Conservation (phyloP, 1,140 invertebrate genomes). For the Drosophila arawakana region DNA sequence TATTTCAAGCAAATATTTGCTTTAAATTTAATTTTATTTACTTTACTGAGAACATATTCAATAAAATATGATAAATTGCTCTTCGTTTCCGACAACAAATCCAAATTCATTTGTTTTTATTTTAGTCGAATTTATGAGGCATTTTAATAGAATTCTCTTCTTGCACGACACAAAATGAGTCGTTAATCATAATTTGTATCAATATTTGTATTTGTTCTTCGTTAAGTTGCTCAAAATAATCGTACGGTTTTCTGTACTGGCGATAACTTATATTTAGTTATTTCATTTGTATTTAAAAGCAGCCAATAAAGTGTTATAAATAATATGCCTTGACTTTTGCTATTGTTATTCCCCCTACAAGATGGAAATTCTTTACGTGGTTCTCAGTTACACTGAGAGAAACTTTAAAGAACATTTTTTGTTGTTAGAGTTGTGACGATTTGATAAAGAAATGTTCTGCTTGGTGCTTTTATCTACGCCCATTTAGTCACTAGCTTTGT, state of each 20-base stretch:
- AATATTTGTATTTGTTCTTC: slow-evolving; percentile 10
- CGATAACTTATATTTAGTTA: slow-evolving; percentile 29
- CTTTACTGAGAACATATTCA: not conserved
- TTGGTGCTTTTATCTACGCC: not conserved
- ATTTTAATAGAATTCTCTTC: slow-evolving; percentile 9
- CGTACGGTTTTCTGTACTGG: slow-evolving; percentile 11
- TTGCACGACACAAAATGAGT: not conserved
- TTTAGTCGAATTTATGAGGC: not conserved
- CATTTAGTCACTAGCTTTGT: not conserved
- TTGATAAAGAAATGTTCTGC: no score
- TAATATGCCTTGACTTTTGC: slow-evolving; percentile 33
- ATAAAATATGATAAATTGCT: not conserved
- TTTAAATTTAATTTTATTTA: not conserved
- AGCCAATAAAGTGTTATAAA: slow-evolving; percentile 52
- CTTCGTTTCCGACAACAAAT: not conserved
- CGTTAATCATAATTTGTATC: slow-evolving; percentile 11
- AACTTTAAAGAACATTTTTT: not conserved
- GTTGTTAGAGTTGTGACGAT: no score
- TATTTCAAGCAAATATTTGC: not conserved
- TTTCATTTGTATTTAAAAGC: slow-evolving; percentile 30
- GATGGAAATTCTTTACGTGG: slow-evolving; percentile 24
- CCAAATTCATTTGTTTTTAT: not conserved
- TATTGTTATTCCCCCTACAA: slow-evolving; percentile 29
- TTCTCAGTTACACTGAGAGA: slow-evolving; percentile 9
- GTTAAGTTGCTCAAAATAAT: not conserved